Base-by-base conservation (phyloP, 2,888 invertebrate genomes). In the Spilosoma lubricipeda region DNA sequence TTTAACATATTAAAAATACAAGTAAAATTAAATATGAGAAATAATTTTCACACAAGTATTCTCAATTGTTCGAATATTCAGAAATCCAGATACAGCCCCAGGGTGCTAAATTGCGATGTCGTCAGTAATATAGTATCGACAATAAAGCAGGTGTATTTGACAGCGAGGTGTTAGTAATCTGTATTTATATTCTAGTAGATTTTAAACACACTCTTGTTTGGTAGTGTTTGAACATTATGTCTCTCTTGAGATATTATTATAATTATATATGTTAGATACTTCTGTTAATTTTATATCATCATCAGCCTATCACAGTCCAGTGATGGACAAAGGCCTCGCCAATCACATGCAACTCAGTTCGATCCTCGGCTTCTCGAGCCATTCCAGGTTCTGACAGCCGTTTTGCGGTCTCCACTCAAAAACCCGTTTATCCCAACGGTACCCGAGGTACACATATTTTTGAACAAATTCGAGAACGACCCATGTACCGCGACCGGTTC, bases 41-140 rank as follows among this genome's bases (percentile, higher is more conserved):
- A 23, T 52, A 52, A 52, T 52, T 23, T 7, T 52, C 8, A 23
- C 23, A 52, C 2, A 30, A 63, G 27, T 13, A 13, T 63, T 63
- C 18, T 18, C 30, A 72, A 67, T 67, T n/a, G 4, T n/a, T n/a
- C n/a, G n/a, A n/a, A n/a, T n/a, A n/a, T n/a, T n/a, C n/a, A n/a
- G n/a, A n/a, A n/a, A n/a, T n/a, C n/a, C n/a, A 45, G 3, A 9
- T n/a, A 27, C 15, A 59, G 18, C 42, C 8, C 2, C 13, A 42
- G 42, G 3, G 13, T 42, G 13, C 3, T n/a, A n/a, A n/a, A n/a
- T n/a, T 42, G 52, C 67, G 72, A 72, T 75, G 74, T 80, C 69
- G 72, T 68, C 70, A 76, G 76, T 81, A 82, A 81, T 82, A 79
- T 59, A 56, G 63, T 67, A 67, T 73, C 64, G 74, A 64, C 52